phyloP scores from a whole-genome alignment of 1,140 invertebrate species.

The Lepidurus couesii region DNA sequence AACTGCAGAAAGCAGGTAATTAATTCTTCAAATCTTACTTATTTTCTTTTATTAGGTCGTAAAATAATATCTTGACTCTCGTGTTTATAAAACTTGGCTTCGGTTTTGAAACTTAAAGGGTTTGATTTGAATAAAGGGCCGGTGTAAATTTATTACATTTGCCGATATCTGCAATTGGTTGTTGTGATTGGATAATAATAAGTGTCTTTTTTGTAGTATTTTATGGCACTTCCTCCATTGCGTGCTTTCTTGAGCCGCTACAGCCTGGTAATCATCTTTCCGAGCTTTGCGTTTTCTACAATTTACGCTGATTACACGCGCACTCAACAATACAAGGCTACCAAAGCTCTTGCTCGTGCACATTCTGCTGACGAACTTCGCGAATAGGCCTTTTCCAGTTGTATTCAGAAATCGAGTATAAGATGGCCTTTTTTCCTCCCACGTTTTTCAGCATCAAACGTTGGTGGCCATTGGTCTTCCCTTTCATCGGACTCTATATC shows the following conservation, averaged over 20 bases:
- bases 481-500: conserved; percentile 51
- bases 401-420: conserved; percentile 7
- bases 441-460: conserved; percentile 25
- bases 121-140: too few species aligned
- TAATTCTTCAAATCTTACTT: too few species aligned
- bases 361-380: conserved; percentile 39
- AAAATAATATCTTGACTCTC: too few species aligned
- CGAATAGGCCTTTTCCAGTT: neutral
- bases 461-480: conserved; percentile 43
- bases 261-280: conserved; percentile 48
- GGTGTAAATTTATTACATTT: too few species aligned
- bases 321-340: conserved; percentile 62
- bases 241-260: conserved; percentile 27
- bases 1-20: too few species aligned
- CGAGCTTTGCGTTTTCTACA: conserved; percentile 49
- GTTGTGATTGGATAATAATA: too few species aligned
- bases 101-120: too few species aligned
- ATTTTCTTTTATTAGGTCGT: too few species aligned
- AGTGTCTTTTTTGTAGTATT: neutral
- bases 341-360: conserved; percentile 35
- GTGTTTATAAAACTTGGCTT: too few species aligned
- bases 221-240: neutral
- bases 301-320: conserved; percentile 63
- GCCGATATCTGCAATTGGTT: too few species aligned
- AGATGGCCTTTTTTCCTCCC: conserved; percentile 29